Evolutionary conservation across 2,888 invertebrate genomes (phyloP).

Genomic region (Nysson spinosus): DNA sequence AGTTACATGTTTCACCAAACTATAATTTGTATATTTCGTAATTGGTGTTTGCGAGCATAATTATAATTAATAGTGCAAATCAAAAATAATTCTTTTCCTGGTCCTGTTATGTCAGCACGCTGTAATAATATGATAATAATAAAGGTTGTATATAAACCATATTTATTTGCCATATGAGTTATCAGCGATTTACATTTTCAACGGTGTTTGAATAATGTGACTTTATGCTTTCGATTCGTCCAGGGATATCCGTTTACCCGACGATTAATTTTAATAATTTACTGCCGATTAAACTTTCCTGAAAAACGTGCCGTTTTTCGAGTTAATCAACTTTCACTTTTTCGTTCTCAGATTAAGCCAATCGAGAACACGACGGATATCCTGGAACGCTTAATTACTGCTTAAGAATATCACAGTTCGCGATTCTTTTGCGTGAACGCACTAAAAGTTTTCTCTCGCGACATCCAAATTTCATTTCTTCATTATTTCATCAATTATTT

Average conservation of each 20-base stretch:
- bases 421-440: slow-evolving; percentile 66
- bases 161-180: slow-evolving; percentile 67
- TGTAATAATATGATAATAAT: not conserved
- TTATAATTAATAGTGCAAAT: too few species aligned
- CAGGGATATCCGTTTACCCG: slow-evolving; percentile 35
- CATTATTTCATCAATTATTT: too few species aligned
- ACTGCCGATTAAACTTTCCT: not conserved
- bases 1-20: too few species aligned
- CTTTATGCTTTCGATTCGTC: slow-evolving; percentile 64
- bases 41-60: too few species aligned
- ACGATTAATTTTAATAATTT: not conserved
- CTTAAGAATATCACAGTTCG: slow-evolving; percentile 74
- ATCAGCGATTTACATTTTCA: slow-evolving; percentile 67
- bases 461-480: slow-evolving; percentile 37
- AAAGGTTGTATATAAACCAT: slow-evolving; percentile 63
- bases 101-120: too few species aligned
- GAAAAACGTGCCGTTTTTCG: not conserved
- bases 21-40: too few species aligned
- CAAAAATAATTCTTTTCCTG: too few species aligned
- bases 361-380: slow-evolving; percentile 19
- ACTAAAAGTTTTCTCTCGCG: slow-evolving; percentile 47
- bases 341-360: too few species aligned
- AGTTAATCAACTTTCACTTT: slow-evolving; percentile 3
- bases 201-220: slow-evolving; percentile 61
- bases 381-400: slow-evolving; percentile 62